Conservation (phyloP, 2,888 invertebrate genomes). For the Zygaena filipendulae region DNA sequence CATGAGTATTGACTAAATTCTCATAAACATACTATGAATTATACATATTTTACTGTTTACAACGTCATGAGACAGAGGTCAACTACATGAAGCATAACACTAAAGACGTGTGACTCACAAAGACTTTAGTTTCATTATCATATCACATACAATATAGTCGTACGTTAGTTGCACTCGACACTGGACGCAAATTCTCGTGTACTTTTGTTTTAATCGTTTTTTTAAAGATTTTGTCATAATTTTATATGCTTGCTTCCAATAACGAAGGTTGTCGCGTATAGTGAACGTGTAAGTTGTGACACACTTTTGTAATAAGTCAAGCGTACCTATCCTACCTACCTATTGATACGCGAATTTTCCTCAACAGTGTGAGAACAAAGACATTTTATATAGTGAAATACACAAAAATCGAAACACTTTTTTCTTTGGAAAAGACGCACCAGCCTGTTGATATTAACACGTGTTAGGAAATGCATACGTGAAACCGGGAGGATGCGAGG, state of each 20-base stretch:
- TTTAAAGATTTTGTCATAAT: conserved; percentile 18
- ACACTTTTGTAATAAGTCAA: conserved; percentile 25
- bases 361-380: conserved; percentile 55
- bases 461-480: conserved; percentile 45
- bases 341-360: conserved; percentile 57
- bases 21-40: conserved; percentile 28
- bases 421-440: conserved; percentile 25
- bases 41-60: too few species aligned
- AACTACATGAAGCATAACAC: too few species aligned
- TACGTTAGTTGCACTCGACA: conserved; percentile 53
- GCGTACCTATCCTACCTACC: too few species aligned
- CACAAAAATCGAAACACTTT: neutral
- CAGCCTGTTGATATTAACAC: conserved; percentile 59
- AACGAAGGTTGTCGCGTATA: conserved; percentile 36
- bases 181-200: conserved; percentile 41
- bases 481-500: conserved; percentile 48
- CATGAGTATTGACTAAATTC: conserved; percentile 36
- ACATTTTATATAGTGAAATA: conserved; percentile 32
- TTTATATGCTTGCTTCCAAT: conserved; percentile 19
- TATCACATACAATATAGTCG: conserved; percentile 48
- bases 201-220: conserved; percentile 22
- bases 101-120: conserved; percentile 65
- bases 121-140: conserved; percentile 64
- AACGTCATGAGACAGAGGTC: conserved; percentile 28
- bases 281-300: conserved; percentile 42